Evolutionary conservation across 1,140 invertebrate genomes (phyloP).

Genomic region (Drosophila nigrodunni): DNA sequence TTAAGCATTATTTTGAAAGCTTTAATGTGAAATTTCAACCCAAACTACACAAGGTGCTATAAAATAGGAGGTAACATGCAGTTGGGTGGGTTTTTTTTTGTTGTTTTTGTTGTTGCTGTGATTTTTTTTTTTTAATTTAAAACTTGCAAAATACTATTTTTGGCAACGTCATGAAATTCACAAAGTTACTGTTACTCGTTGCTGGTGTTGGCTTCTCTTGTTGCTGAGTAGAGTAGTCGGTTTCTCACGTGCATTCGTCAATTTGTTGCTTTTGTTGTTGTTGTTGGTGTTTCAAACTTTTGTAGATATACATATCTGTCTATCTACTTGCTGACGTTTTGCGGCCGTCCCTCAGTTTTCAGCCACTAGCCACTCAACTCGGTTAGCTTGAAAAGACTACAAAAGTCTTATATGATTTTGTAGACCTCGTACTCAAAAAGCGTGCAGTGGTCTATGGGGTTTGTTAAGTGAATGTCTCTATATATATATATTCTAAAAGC

Average conservation of each 20-base stretch:
- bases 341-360: conserved; percentile 32
- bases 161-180: conserved; percentile 34
- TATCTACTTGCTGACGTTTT: conserved; percentile 58
- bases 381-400: conserved; percentile 1
- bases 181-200: conserved; percentile 5
- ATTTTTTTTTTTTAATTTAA: conserved; percentile 4
- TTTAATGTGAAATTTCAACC: no score
- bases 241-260: conserved; percentile 64
- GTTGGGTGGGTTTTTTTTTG: neutral
- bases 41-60: no score
- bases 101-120: conserved; percentile 1
- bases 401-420: no score
- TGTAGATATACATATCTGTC: conserved; percentile 30
- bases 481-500: no score
- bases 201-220: conserved; percentile 13
- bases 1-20: neutral
- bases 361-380: conserved; percentile 13
- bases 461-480: no score
- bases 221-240: conserved; percentile 47
- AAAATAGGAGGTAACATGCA: neutral
- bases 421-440: no score
- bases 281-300: conserved; percentile 20
- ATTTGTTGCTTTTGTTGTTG: neutral
- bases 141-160: conserved; percentile 9
- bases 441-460: no score